phyloP scores from a whole-genome alignment of 2,888 invertebrate species.

The Acanthoscelides obtectus region DNA sequence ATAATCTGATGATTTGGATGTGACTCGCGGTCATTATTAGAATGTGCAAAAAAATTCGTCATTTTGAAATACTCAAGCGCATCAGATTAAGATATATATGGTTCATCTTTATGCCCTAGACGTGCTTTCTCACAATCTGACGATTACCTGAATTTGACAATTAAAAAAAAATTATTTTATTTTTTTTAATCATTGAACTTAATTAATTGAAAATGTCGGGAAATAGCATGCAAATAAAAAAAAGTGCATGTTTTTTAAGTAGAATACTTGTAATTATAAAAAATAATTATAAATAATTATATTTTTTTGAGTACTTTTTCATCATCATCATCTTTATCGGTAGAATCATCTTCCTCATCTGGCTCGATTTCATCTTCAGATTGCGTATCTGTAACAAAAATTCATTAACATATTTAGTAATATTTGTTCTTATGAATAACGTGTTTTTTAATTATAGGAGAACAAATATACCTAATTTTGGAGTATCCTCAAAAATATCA shows the following conservation, averaged over 20 bases:
- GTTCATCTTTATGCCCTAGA: neutral
- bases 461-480: slow-evolving; percentile 8
- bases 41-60: neutral
- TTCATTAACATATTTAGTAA: slow-evolving; percentile 4
- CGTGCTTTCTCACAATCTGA: neutral
- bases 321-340: neutral
- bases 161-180: no score
- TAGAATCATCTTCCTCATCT: neutral
- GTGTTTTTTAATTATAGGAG: neutral
- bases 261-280: slow-evolving; percentile 1
- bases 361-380: neutral
- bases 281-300: slow-evolving; percentile 2
- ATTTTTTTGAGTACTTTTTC: slow-evolving; percentile 1
- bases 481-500: slow-evolving; percentile 22
- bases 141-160: neutral
- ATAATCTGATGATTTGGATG: neutral
- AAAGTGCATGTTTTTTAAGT: slow-evolving; percentile 5
- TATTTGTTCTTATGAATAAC: slow-evolving; percentile 1
- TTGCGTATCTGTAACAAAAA: slow-evolving; percentile 2
- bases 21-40: neutral
- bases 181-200: neutral
- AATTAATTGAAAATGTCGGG: slow-evolving; percentile 1
- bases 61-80: neutral
- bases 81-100: neutral
- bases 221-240: slow-evolving; percentile 1